Conservation (phyloP, 2,113 vertebrate genomes). For the Haplotaxodon microlepis region DNA sequence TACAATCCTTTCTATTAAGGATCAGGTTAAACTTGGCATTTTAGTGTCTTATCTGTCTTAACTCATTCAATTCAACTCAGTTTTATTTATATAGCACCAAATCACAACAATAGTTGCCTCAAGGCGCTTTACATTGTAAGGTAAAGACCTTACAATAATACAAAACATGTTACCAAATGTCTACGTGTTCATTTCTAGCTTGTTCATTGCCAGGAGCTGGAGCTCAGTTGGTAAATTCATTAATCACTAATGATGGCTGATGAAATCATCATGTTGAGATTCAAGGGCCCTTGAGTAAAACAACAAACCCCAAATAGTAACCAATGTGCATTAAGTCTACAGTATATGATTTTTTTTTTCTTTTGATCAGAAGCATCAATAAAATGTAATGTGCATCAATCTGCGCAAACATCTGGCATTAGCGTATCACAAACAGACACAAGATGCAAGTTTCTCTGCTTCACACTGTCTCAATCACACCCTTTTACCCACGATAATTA, state of each 20-base stretch:
- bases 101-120: not conserved
- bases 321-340: not conserved
- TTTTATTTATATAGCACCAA: not conserved
- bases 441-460: not conserved
- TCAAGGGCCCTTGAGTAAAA: not conserved
- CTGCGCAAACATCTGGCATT: not conserved
- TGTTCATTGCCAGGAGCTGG: not conserved
- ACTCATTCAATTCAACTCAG: not conserved
- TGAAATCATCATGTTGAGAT: not conserved
- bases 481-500: slow-evolving; percentile 19
- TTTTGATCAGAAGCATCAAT: not conserved
- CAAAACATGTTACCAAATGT: not conserved
- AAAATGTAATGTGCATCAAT: not conserved
- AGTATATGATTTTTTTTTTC: not conserved
- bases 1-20: not conserved
- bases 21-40: not conserved
- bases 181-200: not conserved
- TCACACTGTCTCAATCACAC: not conserved
- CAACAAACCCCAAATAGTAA: not conserved
- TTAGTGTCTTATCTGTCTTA: not conserved
- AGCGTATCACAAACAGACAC: not conserved
- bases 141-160: not conserved
- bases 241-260: not conserved
- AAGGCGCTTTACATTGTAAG: not conserved
- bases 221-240: not conserved